Evolutionary conservation across 2,113 vertebrate species (phyloP).

Genomic region (Chauna torquata): DNA sequence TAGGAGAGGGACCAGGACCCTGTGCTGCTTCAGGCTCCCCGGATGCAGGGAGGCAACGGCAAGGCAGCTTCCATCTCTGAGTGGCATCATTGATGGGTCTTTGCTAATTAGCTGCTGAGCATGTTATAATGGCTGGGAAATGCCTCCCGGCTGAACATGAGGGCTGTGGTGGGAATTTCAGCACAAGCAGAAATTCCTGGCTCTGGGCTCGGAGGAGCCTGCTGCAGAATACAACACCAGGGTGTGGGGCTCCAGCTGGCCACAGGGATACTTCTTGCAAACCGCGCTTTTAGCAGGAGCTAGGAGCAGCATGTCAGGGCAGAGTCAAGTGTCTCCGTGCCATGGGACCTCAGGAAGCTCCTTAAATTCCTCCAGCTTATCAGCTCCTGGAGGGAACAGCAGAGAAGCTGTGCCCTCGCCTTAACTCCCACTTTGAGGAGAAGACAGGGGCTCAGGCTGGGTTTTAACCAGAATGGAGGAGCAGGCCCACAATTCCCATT

Average conservation of each 20-base stretch:
- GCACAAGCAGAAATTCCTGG: not conserved
- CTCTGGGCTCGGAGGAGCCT: not conserved
- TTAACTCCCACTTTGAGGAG: not conserved
- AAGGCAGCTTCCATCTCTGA: not conserved
- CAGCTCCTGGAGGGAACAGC: not conserved
- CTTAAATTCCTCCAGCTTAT: rapidly evolving
- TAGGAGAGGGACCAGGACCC: not conserved
- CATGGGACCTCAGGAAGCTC: rapidly evolving
- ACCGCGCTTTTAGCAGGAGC: not conserved
- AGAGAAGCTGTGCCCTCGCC: not conserved
- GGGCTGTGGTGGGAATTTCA: not conserved
- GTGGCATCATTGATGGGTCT: not conserved
- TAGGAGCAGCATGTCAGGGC: not conserved
- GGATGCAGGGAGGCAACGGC: not conserved
- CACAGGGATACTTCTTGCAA: not conserved
- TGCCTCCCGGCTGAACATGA: not conserved
- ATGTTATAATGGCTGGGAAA: not conserved
- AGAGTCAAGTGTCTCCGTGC: not conserved
- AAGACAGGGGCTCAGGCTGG: not conserved
- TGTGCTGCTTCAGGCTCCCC: rapidly evolving
- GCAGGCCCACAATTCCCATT: not conserved
- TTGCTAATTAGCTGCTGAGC: not conserved
- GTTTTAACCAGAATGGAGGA: not conserved
- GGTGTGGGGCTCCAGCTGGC: rapidly evolving
- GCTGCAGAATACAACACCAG: not conserved